Conservation (phyloP, 2,113 vertebrate species). For the Arothron firmamentum region DNA sequence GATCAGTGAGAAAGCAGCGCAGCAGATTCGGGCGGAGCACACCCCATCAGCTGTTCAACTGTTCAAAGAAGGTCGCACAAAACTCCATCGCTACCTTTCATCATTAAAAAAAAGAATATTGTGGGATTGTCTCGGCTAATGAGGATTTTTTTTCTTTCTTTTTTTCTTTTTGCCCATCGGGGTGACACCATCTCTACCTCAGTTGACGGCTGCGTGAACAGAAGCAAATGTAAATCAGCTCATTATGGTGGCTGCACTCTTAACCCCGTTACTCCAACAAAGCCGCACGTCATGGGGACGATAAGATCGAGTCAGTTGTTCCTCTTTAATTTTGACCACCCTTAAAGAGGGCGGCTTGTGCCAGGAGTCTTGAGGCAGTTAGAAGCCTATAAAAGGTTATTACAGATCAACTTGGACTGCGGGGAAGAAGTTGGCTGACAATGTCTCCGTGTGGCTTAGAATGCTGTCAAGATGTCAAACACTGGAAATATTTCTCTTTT, state of each 20-base stretch:
- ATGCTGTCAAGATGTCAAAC: background rate
- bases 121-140: conserved; percentile 48
- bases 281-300: conserved; percentile 58
- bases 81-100: conserved; percentile 22
- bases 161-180: conserved; percentile 16
- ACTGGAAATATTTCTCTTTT: background rate
- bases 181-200: conserved; percentile 21
- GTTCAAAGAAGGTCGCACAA: conserved; percentile 31
- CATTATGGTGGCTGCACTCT: conserved; percentile 63
- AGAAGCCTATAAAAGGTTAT: conserved; percentile 30
- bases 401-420: conserved; percentile 5
- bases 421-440: conserved; percentile 9
- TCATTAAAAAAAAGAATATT: conserved; percentile 36
- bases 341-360: conserved; percentile 16
- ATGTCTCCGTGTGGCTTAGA: background rate
- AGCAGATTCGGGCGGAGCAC: conserved; percentile 7
- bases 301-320: conserved; percentile 56
- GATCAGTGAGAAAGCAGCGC: background rate
- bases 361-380: conserved; percentile 43
- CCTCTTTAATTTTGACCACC: conserved; percentile 55
- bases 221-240: conserved; percentile 70
- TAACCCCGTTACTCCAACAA: conserved; percentile 34
- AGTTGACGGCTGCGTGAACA: conserved; percentile 13
- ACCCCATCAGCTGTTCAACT: background rate
- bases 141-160: conserved; percentile 47